Percentiles rank a stretch among this genome's conserved stretches.
These are phyloP conservation scores for Thera britannica DNA, from an alignment of 2,888 invertebrate species.

Conservation along the genomic window DNA sequence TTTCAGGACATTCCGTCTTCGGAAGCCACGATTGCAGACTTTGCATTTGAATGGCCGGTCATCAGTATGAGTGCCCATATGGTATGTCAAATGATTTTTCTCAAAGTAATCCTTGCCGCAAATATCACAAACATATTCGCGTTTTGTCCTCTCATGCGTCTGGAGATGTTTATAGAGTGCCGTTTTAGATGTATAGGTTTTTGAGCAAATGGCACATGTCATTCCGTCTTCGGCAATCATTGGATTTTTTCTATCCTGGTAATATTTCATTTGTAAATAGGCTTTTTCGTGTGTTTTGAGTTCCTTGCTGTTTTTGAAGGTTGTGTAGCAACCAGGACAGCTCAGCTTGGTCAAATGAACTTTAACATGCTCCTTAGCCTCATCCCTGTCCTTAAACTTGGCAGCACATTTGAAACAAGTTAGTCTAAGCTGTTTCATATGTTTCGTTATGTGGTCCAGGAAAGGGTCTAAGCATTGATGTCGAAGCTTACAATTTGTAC, in stretches of 20 bases:
- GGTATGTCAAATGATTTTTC: conserved; percentile 57
- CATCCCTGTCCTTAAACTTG: conserved; percentile 49
- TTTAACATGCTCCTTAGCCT: conserved; percentile 49
- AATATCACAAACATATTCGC: conserved; percentile 66
- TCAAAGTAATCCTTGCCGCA: conserved; percentile 66
- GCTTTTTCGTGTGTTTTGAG: conserved; percentile 52
- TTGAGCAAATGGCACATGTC: conserved; percentile 63
- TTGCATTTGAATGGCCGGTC: conserved; percentile 64
- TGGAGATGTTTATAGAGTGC: conserved; percentile 77
- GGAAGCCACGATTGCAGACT: conserved; percentile 64
- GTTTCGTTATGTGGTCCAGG: conserved; percentile 83
- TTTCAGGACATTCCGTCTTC: conserved; percentile 54
- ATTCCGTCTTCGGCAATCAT: conserved; percentile 44
- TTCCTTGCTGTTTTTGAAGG: conserved; percentile 53
- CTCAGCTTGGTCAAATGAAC: conserved; percentile 49
- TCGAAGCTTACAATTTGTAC: conserved; percentile 83
- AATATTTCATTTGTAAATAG: conserved; percentile 51
- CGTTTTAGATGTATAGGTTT: conserved; percentile 57
- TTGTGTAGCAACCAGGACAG: conserved; percentile 64
- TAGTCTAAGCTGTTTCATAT: conserved; percentile 83
- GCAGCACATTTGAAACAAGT: conserved; percentile 65
- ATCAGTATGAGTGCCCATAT: conserved; percentile 64
- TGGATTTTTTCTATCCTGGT: conserved; percentile 42
- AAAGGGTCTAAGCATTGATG: conserved; percentile 62
- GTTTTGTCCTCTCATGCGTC: conserved; percentile 79